Conservation (phyloP, 2,113 vertebrate species). For the Microtus montanus region DNA sequence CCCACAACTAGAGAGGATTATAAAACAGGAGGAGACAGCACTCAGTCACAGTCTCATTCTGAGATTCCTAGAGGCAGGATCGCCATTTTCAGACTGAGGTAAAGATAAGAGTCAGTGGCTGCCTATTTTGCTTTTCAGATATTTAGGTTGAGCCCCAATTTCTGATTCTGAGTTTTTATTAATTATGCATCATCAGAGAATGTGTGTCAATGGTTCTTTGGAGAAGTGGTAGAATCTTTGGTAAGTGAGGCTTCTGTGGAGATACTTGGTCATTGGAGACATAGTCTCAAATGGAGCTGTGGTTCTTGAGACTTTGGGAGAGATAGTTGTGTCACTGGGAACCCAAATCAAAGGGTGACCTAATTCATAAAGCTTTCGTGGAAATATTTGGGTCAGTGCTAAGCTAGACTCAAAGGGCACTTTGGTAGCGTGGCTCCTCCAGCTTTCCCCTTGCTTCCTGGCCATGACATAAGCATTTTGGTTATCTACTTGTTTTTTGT, state of each 20-base stretch:
- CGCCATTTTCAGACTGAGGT: too few species aligned
- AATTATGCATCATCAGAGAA: not conserved
- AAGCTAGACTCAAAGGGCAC: not conserved
- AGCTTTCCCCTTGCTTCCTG: not conserved
- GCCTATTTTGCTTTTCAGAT: too few species aligned
- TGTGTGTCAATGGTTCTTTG: not conserved
- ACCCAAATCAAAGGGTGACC: too few species aligned
- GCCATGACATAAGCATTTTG: not conserved
- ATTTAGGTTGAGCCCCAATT: too few species aligned
- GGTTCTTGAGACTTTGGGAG: not conserved
- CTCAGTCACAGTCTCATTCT: too few species aligned
- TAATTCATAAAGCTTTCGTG: not conserved
- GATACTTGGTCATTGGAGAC: not conserved
- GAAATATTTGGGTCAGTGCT: not conserved
- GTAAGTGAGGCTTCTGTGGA: not conserved
- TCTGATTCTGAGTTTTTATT: too few species aligned
- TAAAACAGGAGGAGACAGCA: too few species aligned
- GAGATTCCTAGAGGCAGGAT: too few species aligned
- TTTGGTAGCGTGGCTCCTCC: not conserved
- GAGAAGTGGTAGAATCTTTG: not conserved
- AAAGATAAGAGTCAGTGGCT: too few species aligned
- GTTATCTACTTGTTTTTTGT: not conserved
- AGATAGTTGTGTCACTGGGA: not conserved
- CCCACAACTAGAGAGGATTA: too few species aligned
- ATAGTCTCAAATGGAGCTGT: not conserved